Evolutionary conservation across 2,113 vertebrate species (phyloP), one percentile per base, ranked within the genome.

Genomic region (Oreotrochilus melanogaster): DNA sequence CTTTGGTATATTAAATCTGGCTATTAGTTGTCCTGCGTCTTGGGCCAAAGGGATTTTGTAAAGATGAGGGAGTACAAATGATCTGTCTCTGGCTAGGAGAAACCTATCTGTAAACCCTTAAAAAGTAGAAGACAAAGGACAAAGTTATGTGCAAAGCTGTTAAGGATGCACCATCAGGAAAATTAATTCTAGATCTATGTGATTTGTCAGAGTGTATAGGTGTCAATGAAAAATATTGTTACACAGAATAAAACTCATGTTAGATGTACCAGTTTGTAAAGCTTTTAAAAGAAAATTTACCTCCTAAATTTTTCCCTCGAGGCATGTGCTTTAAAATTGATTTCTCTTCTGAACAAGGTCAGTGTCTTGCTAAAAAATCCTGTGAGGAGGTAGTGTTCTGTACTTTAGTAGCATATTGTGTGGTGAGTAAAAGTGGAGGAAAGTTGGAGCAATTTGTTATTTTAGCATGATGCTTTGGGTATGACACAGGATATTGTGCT

Each of bases 391-490:
- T 79, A 92, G 33, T 81, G 60, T 88, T 92, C 74, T 93, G 4
- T 94, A 69, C 88, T 94, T 93, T 93, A 61, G 76, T 64, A 92
- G 65, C 83, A 83, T 69, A 60, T 60, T 54, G 31, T 50, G 5
- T 89, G 78, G 86, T 91, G 90, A 86, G 42, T 69, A 88, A 93
- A 96, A 93, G 89, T 2, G 54, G 61, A 96, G 75, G 54, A 96
- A 96, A 89, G 83, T 81, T 88, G 78, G 28, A 78, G 51, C 87
- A 85, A 94, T 85, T 90, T 92, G 61, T 96, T 96, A 91, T 92
- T 97, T 96, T 83, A 22, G 19, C 39, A 33, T 75, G 50, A 80
- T 18, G 60, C 60, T 95, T 91, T 89, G 93, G 56, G 42, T 95
- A 82, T 95, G 86, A 51, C 95, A 86, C 74, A 87, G 72, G 70